phyloP scores from a whole-genome alignment of 2,797 vertebrate species.

The Hippopotamyrus pictus region DNA sequence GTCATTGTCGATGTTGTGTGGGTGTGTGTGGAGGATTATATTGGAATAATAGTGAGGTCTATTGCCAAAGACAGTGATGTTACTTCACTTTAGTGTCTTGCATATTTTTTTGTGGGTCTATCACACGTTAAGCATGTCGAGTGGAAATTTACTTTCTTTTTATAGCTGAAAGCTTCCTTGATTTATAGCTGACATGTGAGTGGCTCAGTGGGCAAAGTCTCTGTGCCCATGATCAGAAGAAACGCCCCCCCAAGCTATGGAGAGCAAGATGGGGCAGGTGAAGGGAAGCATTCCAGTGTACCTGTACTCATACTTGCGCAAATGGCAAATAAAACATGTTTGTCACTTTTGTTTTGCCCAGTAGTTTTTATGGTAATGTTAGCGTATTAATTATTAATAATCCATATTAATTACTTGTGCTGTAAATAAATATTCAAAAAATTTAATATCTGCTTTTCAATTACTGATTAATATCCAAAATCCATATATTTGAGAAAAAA shows the following conservation, averaged over 20 bases:
- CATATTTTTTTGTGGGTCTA: not conserved
- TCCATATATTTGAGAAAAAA: not conserved
- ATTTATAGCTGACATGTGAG: not conserved
- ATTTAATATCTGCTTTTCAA: not conserved
- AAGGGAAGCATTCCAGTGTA: not conserved
- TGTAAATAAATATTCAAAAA: not conserved
- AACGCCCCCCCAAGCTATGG: not conserved
- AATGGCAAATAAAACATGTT: not conserved
- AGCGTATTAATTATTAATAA: not conserved
- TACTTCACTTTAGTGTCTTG: not conserved
- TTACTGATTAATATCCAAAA: not conserved
- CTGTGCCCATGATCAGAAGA: not conserved
- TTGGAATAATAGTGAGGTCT: not conserved
- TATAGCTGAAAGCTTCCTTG: not conserved
- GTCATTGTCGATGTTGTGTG: not conserved
- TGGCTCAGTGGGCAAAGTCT: not conserved
- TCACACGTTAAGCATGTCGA: not conserved
- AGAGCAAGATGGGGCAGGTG: not conserved
- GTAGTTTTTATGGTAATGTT: not conserved
- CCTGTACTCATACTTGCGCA: not conserved
- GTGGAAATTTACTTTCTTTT: not conserved
- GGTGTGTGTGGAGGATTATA: not conserved
- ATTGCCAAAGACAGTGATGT: not conserved
- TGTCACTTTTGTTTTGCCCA: not conserved
- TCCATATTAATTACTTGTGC: not conserved